A percentile compares a stretch with the other conserved stretches of the same genome.
Conservation (phyloP, 2,888 invertebrate species). For the Chymomyza caudatula region DNA sequence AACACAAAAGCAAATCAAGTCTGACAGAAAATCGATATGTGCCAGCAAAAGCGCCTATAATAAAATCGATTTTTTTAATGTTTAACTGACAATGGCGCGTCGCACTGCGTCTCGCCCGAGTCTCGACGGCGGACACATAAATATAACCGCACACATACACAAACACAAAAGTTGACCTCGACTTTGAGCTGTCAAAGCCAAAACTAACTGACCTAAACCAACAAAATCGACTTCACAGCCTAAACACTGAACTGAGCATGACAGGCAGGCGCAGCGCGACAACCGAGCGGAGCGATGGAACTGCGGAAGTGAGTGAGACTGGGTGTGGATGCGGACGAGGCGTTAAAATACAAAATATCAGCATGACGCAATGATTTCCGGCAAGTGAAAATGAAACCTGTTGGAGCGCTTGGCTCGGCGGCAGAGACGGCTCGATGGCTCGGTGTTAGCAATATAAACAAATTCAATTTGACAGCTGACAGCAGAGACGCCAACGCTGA, state of each 20-base stretch:
- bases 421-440: slow-evolving; percentile 17
- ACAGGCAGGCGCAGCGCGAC: slow-evolving; percentile 35
- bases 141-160: slow-evolving; percentile 2
- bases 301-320: not conserved
- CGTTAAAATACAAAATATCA: slow-evolving; percentile 76
- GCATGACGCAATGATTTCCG: slow-evolving; percentile 77
- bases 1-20: slow-evolving; percentile 40
- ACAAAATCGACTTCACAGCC: slow-evolving; percentile 71
- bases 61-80: slow-evolving; percentile 69
- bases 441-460: slow-evolving; percentile 72
- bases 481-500: slow-evolving; percentile 43
- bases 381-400: slow-evolving; percentile 70
- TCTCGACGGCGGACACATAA: slow-evolving; percentile 57
- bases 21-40: slow-evolving; percentile 67
- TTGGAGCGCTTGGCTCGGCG: slow-evolving; percentile 35
- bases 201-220: slow-evolving; percentile 76
- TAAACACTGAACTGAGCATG: slow-evolving; percentile 56
- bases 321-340: slow-evolving; percentile 20
- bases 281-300: not conserved
- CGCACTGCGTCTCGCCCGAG: slow-evolving; percentile 43
- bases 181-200: slow-evolving; percentile 76
- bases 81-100: slow-evolving; percentile 59
- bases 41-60: slow-evolving; percentile 55
- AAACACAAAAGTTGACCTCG: slow-evolving; percentile 74
- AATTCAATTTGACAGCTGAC: slow-evolving; percentile 77